Evolutionary conservation across 2,113 vertebrate species (phyloP), one percentile per base, ranked within the genome.

Genomic region (Miniopterus natalensis): DNA sequence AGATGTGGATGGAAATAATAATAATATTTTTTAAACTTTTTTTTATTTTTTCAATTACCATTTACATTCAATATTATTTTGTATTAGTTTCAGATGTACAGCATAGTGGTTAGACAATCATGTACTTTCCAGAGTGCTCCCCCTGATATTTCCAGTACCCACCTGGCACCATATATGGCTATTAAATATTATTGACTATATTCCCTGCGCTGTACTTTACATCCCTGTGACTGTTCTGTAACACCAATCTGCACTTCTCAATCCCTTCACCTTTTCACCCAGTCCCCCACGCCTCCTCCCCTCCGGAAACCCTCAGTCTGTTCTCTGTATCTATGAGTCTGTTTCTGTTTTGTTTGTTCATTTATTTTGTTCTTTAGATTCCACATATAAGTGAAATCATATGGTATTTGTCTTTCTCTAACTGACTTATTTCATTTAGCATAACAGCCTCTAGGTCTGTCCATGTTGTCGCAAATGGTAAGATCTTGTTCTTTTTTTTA

Each of bases 1-100:
- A 93, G 92, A 79, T 61, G 63, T 93, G 81, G 73, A 68, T 96
- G 93, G 92, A 97, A 97, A 94, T 95, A 93, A 95, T 84, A 47
- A 71, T 73, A 7, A 27, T 73, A 2, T 17, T 74, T 47, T 74
- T 74, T 47, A n/a, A 8, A 51, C 36, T 36, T 36, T 75, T 75
- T 71, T 40, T 40, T 36, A 21, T 74, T 49, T 74, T 49, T 49
- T 47, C 8, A 31, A 42, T 75, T 31, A 31, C 17, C 31, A 25
- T 49, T 75, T 51, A 75, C 8, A 31, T 49, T 75, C 9, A 75
- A 31, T 31, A 51, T 75, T 49, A 49, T 49, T 75, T 49, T 51
- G 71, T 31, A 51, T 51, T 49, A 5, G 8, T 51, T 51, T 18
- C 47, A 51, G 3, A 47, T 75, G 47, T 51, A 75, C 47, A n/a